Base-by-base conservation (phyloP, 2,888 invertebrate genomes). In the Harmothoe impar region DNA sequence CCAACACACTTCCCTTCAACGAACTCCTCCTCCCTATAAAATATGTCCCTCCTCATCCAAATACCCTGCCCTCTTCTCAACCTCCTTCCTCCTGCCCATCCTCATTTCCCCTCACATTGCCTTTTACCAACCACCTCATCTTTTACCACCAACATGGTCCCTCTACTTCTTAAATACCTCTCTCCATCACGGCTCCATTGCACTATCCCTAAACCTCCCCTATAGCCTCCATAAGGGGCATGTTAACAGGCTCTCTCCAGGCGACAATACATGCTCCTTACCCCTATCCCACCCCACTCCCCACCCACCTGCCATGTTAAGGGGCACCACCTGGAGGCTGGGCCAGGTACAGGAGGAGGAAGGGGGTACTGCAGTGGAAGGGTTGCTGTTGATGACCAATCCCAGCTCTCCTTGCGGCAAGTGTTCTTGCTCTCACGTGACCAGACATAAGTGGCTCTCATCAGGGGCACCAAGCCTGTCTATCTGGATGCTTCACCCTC, bases 371-470 rank as follows among this genome's bases (percentile, higher is more conserved):
- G n/a, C 7, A 62, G 62, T 62, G 7, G 62, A n/a, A n/a, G 62
- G 62, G 62, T n/a, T 20, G 62, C 23, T 29, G n/a, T 72, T 72
- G 72, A 72, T 29, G 72, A 25, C 72, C 72, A 29, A 72, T 72
- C 72, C 72, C 72, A 72, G 72, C 20, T 5, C 25, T 72, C 72
- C 72, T 72, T 72, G 72, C 72, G 72, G 72, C 72, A 72, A 29
- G 72, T 72, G 15, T 29, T 72, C 31, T 72, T 29, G 29, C 29
- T 72, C n/a, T 72, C 72, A 72, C 72, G 72, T 72, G 72, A 72
- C 72, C 72, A 29, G 72, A 72, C 72, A 25, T 29, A 29, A 72
- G 72, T 72, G 72, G 29, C n/a, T 72, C 72, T 72, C 72, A 29
- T 72, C 72, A 72, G 72, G 72, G 1, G 29, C 29, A n/a, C 3